Base-by-base conservation (phyloP, 2,888 invertebrate species). In the Lepidochitona cinerea region DNA sequence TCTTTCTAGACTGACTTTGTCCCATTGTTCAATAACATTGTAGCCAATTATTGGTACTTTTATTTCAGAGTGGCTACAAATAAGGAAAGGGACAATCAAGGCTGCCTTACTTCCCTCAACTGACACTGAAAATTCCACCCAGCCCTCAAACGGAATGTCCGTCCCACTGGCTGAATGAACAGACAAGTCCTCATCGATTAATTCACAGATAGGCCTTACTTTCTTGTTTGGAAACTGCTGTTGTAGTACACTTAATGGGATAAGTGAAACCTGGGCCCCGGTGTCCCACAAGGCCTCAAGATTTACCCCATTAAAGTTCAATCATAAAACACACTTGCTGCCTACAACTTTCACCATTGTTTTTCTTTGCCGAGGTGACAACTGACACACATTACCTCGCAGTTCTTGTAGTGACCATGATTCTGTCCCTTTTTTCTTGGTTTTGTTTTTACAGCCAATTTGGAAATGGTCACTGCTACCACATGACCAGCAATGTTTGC, bases 211-310 rank as follows among this genome's bases (percentile, higher is more conserved):
- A 32, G 64, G 33, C 26, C 33, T 1, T 26, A 33, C 18, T 64
- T 26, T 26, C 7, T 9, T 37, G 37, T 0, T 3, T 68, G 64
- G 9, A 71, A 71, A 14, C 70, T 37, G 3, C 59, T 26, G 14
- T 37, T 41, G 9, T 35, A 64, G 33, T 64, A 68, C 69, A 2
- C 4, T 1, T 33, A 14, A n/a, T 52, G 37, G 49, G 7, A 74
- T 49, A 9, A 76, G 12, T 1, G 74, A 76, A 41, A 76, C 74
- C 37, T 76, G 74, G 2, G 72, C 74, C 3, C 76, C 76, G 5
- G 74, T 76, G 65, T 74, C 72, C 72, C 74, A 76, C 4, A 76
- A n/a, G 14, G 66, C 32, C 26, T 68, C 37, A 33, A 35, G 23
- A 0, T 23, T 32, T 23, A 32, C 33, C 0, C 36, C 52, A 70